phyloP scores from a whole-genome alignment of 2,888 invertebrate species.

The Synergus laeviventris region DNA sequence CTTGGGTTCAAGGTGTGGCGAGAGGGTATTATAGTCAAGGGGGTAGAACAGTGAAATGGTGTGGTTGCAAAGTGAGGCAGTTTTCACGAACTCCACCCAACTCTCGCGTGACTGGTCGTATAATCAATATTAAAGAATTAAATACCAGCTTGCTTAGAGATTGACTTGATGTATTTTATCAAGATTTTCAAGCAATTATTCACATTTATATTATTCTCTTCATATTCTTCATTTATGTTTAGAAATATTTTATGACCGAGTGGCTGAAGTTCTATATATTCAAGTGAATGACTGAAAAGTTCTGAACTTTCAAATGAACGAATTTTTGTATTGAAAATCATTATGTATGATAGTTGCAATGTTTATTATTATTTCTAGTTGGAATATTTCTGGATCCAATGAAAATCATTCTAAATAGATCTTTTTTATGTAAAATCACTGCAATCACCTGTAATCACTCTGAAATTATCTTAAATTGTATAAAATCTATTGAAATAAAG shows the following conservation, averaged over 20 bases:
- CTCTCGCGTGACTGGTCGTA: slow-evolving; percentile 65
- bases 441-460: no score
- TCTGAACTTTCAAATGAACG: no score
- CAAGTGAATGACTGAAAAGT: no score
- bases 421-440: no score
- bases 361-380: no score
- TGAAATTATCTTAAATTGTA: no score
- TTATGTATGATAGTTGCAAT: no score
- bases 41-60: slow-evolving; percentile 50
- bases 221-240: neutral
- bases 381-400: no score
- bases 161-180: neutral
- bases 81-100: slow-evolving; percentile 61
- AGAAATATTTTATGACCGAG: neutral
- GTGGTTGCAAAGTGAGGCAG: slow-evolving; percentile 54
- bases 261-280: no score
- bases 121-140: slow-evolving; percentile 62
- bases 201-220: neutral
- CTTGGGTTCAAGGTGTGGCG: slow-evolving; percentile 17
- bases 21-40: slow-evolving; percentile 6
- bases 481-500: no score
- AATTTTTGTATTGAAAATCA: no score
- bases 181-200: neutral
- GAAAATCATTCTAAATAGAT: no score
- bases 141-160: slow-evolving; percentile 38